Base-by-base conservation (phyloP, 1,140 invertebrate species). In the Propsilocerus akamusi region DNA sequence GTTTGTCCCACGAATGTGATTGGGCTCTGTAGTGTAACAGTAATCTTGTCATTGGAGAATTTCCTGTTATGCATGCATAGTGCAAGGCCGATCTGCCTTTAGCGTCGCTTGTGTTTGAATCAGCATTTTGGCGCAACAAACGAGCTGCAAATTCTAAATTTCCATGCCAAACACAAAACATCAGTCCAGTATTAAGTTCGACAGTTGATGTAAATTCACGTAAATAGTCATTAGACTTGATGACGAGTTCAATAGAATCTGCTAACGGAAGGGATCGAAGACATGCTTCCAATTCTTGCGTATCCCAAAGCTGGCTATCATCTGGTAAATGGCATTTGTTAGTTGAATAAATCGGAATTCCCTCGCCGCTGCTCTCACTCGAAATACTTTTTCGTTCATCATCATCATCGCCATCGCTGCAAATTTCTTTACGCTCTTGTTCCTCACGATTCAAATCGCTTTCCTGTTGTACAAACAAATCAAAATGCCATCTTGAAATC, bases 11-110 rank as follows among this genome's bases (percentile, higher is more conserved):
- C 49, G 68, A 71, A 53, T 75, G 73, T 0, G 80, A 73, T 57
- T 78, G 66, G 0, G 80, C 78, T 25, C 76, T 76, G 24, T 72
- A 57, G 37, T 78, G 71, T 10, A 87, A 58, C 17, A 88, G 57
- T 12, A 80, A 58, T 56, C 73, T 74, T 0, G 80, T 68, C 51
- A 80, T 79, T 49, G 76, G 75, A 22, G 70, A 64, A 34, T 73
- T 76, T 1, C 78, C 78, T n/a, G 72, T 71, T 55, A 73, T 72
- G 47, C 82, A 78, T 28, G 86, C 83, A 54, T 90, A 71, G 62
- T 92, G 88, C 14, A 91, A 60, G 10, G 82, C 74, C 4, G 80
- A 81, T 61, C 82, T 51, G 1, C 58, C 60, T 2, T 54, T 52
- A 11, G 48, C 51, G 37, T 66, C 64, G 0, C 49, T 22, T 6